These are phyloP conservation scores for Kryptolebias ocellatus DNA, from an alignment of 2,797 vertebrate species.

Conservation along the genomic window DNA sequence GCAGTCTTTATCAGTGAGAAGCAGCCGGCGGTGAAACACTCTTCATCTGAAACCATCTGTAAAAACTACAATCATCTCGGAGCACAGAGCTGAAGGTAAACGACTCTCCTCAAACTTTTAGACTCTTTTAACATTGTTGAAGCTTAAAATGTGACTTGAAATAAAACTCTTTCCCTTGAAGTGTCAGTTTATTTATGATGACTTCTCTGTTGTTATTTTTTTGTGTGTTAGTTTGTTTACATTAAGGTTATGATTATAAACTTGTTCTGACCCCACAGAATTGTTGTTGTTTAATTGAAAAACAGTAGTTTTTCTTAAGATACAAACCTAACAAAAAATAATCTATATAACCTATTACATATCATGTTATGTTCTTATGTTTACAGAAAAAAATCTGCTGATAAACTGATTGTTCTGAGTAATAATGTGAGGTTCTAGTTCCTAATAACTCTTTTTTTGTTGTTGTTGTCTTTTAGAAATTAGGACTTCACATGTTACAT, in stretches of 20 bases:
- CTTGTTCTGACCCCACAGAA: neutral
- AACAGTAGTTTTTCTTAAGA: no score
- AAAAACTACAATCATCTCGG: conserved; percentile 23
- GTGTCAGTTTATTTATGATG: neutral
- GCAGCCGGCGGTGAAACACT: conserved; percentile 65
- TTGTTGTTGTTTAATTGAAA: no score
- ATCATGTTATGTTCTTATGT: no score
- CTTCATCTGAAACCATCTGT: conserved; percentile 22
- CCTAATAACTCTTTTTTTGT: no score
- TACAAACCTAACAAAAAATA: no score
- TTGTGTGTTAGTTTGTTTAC: neutral
- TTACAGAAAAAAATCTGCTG: no score
- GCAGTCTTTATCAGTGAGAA: conserved; percentile 75
- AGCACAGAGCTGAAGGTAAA: conserved; percentile 68
- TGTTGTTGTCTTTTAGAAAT: no score
- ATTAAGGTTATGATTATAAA: neutral
- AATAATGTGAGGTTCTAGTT: no score
- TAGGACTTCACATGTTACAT: no score
- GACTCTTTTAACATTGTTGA: conserved; percentile 2
- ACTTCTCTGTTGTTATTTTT: neutral
- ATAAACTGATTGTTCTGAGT: no score
- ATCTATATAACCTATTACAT: no score
- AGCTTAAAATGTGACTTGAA: neutral
- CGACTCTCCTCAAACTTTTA: conserved; percentile 10
- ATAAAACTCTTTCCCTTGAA: neutral